Percentiles rank a stretch among this genome's conserved stretches.
These are phyloP conservation scores for Myotis planiceps DNA, from an alignment of 2,797 vertebrate species.

Conservation along the genomic window DNA sequence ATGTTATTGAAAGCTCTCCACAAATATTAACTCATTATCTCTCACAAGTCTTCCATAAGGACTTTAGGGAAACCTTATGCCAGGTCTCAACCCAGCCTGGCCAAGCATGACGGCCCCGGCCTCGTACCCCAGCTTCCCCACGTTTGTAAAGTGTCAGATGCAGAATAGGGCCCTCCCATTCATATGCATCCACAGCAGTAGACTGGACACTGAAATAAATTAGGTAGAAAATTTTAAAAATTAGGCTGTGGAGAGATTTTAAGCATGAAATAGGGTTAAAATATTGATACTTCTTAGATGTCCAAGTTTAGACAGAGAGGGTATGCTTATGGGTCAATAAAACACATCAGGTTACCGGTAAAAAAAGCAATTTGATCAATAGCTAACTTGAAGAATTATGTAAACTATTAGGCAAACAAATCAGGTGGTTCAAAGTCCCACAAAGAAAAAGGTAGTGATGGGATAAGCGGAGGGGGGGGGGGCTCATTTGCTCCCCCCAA, in stretches of 20 bases:
- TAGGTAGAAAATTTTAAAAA: neutral
- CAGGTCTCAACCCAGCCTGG: neutral
- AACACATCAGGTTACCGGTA: neutral
- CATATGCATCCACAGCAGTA: neutral
- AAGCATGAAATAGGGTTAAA: neutral
- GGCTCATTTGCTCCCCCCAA: constrained; percentile 13
- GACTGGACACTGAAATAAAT: neutral
- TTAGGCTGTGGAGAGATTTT: neutral
- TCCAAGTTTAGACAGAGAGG: neutral
- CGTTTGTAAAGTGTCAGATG: neutral
- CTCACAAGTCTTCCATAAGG: constrained; percentile 20
- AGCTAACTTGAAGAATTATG: neutral
- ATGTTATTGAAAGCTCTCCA: constrained; percentile 51
- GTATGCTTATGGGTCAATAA: neutral
- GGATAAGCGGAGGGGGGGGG: neutral
- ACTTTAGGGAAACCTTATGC: neutral
- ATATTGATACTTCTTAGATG: neutral
- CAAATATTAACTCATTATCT: constrained; percentile 77
- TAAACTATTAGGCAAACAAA: neutral
- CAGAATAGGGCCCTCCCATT: neutral
- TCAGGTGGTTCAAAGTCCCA: neutral
- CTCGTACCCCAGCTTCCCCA: neutral
- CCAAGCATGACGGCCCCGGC: neutral
- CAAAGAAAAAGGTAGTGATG: neutral
- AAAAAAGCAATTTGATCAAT: neutral